Percentiles rank a stretch among this genome's conserved stretches.
Conservation (phyloP, 2,113 vertebrate species). For the Prunella fulvescens region DNA sequence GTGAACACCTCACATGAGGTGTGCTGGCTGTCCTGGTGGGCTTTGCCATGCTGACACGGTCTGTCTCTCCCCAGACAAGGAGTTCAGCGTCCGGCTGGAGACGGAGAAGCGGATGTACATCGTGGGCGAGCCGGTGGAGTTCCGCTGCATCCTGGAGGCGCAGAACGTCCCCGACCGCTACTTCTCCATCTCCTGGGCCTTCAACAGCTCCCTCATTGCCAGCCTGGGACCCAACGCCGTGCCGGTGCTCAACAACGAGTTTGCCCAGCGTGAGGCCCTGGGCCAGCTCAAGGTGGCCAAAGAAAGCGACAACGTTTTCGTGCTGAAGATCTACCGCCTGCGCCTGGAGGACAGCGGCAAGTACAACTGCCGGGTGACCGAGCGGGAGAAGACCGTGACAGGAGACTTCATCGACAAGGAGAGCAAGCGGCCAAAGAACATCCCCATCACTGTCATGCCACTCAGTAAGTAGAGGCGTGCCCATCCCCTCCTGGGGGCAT, state of each 20-base stretch:
- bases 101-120: constrained; percentile 90
- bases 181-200: constrained; percentile 98
- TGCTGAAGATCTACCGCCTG: constrained; percentile 91
- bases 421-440: constrained; percentile 94
- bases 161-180: constrained; percentile 91
- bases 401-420: constrained; percentile 95
- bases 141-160: constrained; percentile 91
- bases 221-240: constrained; percentile 91
- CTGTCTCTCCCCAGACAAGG: constrained; percentile 81
- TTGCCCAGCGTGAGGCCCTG: constrained; percentile 81
- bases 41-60: background rate
- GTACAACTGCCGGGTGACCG: constrained; percentile 94
- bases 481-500: background rate
- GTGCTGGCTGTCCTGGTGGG: background rate
- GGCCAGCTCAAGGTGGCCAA: constrained; percentile 92
- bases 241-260: constrained; percentile 86
- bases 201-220: constrained; percentile 95
- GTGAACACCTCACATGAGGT: fast-evolving
- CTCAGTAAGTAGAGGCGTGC: constrained; percentile 85
- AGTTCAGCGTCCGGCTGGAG: constrained; percentile 92
- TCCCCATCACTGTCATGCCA: constrained; percentile 87
- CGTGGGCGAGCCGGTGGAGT: constrained; percentile 89
- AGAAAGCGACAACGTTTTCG: constrained; percentile 82
- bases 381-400: constrained; percentile 88
- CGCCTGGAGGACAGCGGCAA: constrained; percentile 89